A percentile compares a stretch with the other conserved stretches of the same genome.
Evolutionary conservation across 2,797 vertebrate species (phyloP).

Genomic region (Premnoplex brunnescens): DNA sequence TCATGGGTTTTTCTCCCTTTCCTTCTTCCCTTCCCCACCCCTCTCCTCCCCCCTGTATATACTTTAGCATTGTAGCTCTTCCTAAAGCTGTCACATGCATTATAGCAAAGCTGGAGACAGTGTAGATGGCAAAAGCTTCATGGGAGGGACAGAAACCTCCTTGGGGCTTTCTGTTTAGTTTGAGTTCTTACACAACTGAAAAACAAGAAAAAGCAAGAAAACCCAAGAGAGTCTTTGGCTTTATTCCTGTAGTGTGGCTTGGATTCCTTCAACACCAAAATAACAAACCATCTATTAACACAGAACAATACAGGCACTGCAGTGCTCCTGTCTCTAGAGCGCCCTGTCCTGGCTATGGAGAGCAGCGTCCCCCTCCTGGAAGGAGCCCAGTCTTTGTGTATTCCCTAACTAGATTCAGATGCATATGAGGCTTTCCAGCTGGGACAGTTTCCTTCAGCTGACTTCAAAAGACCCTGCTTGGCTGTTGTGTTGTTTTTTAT

Average conservation of each 20-base stretch:
- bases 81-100: background rate
- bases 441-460: background rate
- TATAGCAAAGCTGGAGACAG: background rate
- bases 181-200: background rate
- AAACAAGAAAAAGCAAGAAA: slow-evolving; percentile 40
- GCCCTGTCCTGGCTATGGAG: slow-evolving; percentile 1
- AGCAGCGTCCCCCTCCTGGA: background rate
- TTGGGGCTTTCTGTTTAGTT: slow-evolving; percentile 21
- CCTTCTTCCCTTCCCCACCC: background rate
- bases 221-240: slow-evolving; percentile 41
- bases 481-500: background rate
- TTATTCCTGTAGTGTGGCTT: slow-evolving; percentile 21
- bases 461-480: background rate
- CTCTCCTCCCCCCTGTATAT: background rate
- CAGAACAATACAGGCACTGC: slow-evolving; percentile 36
- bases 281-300: background rate
- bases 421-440: slow-evolving; percentile 16
- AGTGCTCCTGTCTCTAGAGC: slow-evolving; percentile 23
- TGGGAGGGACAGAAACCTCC: background rate
- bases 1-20: background rate
- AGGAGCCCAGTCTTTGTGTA: slow-evolving; percentile 53
- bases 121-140: background rate
- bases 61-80: background rate
- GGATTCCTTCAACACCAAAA: slow-evolving; percentile 48
- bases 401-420: background rate